Evolutionary conservation across 2,113 vertebrate genomes (phyloP).

Genomic region (Benitochromis conjunctus): DNA sequence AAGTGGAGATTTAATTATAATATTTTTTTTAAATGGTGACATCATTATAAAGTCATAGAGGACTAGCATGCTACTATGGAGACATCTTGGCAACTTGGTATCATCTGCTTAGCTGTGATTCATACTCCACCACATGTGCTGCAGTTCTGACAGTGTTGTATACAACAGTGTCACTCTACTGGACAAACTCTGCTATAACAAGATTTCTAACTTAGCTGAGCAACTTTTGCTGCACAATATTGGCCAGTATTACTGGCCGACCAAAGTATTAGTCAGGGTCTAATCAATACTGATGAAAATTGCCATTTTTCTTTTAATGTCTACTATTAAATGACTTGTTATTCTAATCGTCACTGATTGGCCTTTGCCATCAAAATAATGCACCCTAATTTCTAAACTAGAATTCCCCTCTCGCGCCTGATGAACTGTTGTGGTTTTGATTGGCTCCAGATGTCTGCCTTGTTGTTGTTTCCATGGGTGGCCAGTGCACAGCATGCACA

Average conservation of each 20-base stretch:
- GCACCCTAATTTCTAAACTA: neutral
- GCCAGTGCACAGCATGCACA: slow-evolving; percentile 8
- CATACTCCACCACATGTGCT: neutral
- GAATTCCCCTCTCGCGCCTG: slow-evolving; percentile 23
- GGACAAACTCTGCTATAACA: neutral
- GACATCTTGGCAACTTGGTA: neutral
- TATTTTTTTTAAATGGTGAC: neutral
- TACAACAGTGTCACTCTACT: neutral
- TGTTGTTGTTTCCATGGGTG: slow-evolving; percentile 22
- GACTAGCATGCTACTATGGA: neutral
- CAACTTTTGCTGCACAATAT: neutral
- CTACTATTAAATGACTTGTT: neutral
- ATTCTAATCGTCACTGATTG: neutral
- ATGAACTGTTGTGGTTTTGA: slow-evolving; percentile 37
- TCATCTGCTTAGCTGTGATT: neutral
- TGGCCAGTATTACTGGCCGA: neutral
- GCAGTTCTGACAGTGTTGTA: neutral
- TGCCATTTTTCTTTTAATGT: neutral
- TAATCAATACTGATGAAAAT: neutral
- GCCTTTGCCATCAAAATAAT: neutral
- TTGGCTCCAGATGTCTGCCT: slow-evolving; percentile 53
- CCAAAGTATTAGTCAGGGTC: neutral
- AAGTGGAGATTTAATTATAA: neutral
- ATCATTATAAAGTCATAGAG: neutral
- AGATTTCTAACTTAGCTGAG: neutral